These are phyloP conservation scores for Equus przewalskii DNA, from an alignment of 2,113 vertebrate genomes.

Conservation along the genomic window DNA sequence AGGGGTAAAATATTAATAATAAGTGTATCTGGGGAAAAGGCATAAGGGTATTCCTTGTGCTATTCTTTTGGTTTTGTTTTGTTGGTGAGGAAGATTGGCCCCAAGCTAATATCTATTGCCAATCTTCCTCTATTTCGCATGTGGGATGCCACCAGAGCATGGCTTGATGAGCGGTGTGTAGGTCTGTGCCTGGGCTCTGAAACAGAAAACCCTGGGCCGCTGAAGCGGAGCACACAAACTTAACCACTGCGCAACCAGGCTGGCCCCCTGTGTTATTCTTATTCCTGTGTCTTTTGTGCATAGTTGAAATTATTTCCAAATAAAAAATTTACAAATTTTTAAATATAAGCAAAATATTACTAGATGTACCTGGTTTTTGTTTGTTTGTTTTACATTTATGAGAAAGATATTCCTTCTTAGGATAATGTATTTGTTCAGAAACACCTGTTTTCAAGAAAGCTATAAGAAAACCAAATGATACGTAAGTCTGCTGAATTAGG, in stretches of 20 bases:
- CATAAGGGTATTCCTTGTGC: background rate
- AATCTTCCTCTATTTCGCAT: too few species aligned
- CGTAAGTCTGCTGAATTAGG: background rate
- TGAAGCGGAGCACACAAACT: too few species aligned
- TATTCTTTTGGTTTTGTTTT: too few species aligned
- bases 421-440: slow-evolving; percentile 2
- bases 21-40: background rate
- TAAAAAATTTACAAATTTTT: background rate
- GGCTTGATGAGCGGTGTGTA: too few species aligned
- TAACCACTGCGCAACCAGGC: too few species aligned
- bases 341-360: background rate
- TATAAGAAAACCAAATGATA: background rate
- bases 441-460: background rate
- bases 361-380: background rate
- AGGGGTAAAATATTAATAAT: background rate
- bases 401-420: slow-evolving; percentile 20
- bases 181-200: too few species aligned
- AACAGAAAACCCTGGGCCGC: too few species aligned
- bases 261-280: background rate
- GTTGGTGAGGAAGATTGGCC: too few species aligned
- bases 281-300: background rate
- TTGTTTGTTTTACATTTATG: background rate
- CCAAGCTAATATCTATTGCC: too few species aligned
- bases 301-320: background rate
- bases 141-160: too few species aligned